Percentiles rank a stretch among this genome's conserved stretches.
Evolutionary conservation across 2,888 invertebrate species (phyloP).

Genomic region (Sinopyrophorus schimmeli): DNA sequence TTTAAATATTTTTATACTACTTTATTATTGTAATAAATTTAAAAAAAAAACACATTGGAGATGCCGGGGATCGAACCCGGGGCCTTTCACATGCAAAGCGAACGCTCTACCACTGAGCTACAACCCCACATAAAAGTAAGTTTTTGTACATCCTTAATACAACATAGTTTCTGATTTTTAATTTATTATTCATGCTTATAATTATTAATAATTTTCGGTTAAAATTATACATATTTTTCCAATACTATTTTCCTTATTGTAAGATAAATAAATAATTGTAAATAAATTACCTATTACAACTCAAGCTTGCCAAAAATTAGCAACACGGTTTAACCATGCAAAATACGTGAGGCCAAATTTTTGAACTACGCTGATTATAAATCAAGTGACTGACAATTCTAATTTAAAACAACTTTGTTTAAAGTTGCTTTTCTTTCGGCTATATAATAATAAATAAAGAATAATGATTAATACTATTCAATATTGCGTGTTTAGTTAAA

Average conservation of each 20-base stretch:
- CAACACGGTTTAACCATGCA: constrained; percentile 32
- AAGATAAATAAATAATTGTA: background rate
- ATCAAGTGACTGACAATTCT: constrained; percentile 24
- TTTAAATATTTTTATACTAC: too few relatives aligned
- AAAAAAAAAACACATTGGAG: constrained; percentile 64
- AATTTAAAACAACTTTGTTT: constrained; percentile 20
- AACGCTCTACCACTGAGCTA: constrained; percentile 99
- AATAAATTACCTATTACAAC: too few relatives aligned
- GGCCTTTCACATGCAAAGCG: constrained; percentile 99
- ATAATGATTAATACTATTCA: too few relatives aligned
- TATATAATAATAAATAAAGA: too few relatives aligned
- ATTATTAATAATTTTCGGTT: too few relatives aligned
- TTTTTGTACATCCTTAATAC: background rate
- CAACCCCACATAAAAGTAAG: constrained; percentile 65
- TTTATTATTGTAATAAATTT: too few relatives aligned
- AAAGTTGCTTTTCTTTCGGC: too few relatives aligned
- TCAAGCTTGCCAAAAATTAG: constrained; percentile 30
- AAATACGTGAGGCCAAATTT: constrained; percentile 34
- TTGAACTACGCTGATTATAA: constrained; percentile 27
- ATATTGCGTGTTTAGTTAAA: too few relatives aligned
- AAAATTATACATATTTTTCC: background rate
- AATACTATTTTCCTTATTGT: background rate
- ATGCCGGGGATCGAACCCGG: constrained; percentile 98
- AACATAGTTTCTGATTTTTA: background rate
- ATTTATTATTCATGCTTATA: background rate